Base-by-base conservation (phyloP, 2,797 vertebrate genomes). In the Galaxias olidus region DNA sequence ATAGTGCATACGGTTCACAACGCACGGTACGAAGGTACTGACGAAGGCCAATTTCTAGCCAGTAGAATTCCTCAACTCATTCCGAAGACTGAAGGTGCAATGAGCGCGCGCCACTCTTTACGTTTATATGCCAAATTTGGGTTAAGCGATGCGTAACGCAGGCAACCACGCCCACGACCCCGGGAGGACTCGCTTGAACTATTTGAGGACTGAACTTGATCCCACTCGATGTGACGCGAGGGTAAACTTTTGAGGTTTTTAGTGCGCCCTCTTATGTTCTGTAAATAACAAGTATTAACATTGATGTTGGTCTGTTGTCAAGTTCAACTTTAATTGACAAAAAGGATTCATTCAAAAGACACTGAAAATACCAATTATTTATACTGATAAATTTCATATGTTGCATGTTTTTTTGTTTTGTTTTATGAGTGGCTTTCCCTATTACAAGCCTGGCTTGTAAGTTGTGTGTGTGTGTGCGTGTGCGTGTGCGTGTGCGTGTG, bases 51-150 rank as follows among this genome's bases (percentile, higher is more conserved):
- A 30, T 6, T 30, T 3, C 30, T 6, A 30, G 30, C 6, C 81
- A 83, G 86, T 20, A 66, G 86, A 86, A 87, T 84, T 86, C 84
- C 86, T 83, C 79, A 54, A 68, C 57, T 80, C 60, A 47, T 65
- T 61, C 78, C 20, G 63, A 61, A 41, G 44, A 41, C 74, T 10
- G 61, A 40, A 73, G 66, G 59, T 84, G 71, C 75, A 19, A 30
- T 56, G 11, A 9, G 53, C 40, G 53, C 4, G 53, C 11, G 11
- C 10, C 44, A 71, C 74, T 41, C 78, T 76, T 86, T 79, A 77
- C 80, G 72, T 66, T 87, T 86, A 86, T 88, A 88, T 86, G 83
- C 81, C 84, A 86, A 85, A 82, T 79, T 64, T 77, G 77, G 65
- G 75, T 69, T 77, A 75, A 75, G 85, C 76, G 74, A 85, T 77